Evolutionary conservation across 2,113 vertebrate species (phyloP).

Genomic region (Arizona elegans): DNA sequence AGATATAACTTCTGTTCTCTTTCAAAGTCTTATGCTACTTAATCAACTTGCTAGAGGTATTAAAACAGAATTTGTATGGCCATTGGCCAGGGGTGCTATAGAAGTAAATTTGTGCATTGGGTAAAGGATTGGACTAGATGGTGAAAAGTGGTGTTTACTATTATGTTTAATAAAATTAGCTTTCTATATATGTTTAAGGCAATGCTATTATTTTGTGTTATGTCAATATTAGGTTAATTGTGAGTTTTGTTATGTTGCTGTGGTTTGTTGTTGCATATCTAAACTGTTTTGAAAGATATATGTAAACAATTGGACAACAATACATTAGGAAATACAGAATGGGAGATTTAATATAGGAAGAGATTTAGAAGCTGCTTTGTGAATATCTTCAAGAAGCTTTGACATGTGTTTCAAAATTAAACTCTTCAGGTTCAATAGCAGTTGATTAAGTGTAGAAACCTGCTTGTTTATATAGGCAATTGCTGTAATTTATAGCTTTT

Average conservation of each 20-base stretch:
- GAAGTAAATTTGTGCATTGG: neutral
- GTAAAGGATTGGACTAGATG: neutral
- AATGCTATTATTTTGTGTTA: neutral
- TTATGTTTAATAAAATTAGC: neutral
- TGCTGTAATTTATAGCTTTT: neutral
- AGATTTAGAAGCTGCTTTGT: neutral
- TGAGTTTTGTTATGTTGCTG: neutral
- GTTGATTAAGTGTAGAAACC: neutral
- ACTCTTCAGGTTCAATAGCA: neutral
- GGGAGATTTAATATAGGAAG: neutral
- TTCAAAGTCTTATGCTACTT: neutral
- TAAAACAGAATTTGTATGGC: neutral
- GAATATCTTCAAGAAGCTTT: neutral
- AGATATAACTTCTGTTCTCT: neutral
- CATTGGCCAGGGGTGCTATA: neutral
- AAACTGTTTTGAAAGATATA: neutral
- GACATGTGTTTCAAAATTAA: neutral
- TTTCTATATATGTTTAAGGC: neutral
- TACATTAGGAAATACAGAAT: neutral
- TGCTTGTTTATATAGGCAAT: neutral
- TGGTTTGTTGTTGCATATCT: neutral
- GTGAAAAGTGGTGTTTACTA: neutral
- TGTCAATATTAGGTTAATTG: neutral
- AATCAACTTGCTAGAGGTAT: neutral
- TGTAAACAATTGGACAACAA: neutral